phyloP scores from a whole-genome alignment of 2,113 vertebrate genomes.

The Oostethus manadensis region DNA sequence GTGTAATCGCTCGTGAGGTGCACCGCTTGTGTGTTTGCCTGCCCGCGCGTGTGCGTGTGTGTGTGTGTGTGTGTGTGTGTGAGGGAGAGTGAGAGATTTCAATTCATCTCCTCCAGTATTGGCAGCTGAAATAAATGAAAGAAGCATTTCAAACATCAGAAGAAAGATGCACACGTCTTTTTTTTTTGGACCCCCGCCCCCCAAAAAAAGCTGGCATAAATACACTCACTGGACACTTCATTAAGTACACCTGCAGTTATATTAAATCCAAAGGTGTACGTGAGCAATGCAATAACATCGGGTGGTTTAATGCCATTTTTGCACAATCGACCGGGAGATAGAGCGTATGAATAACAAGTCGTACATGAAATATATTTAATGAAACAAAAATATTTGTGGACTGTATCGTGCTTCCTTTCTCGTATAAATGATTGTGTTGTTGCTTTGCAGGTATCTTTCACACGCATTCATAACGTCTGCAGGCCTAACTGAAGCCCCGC shows the following conservation, averaged over 20 bases:
- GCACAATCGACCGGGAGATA: not conserved
- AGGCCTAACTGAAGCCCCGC: slow-evolving; percentile 23
- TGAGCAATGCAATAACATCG: no score
- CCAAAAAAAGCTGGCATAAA: not conserved
- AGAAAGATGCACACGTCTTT: not conserved
- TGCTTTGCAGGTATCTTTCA: slow-evolving; percentile 38
- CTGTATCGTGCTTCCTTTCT: slow-evolving; percentile 8
- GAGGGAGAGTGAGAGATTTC: slow-evolving; percentile 4
- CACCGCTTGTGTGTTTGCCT: slow-evolving; percentile 8
- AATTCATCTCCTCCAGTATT: slow-evolving; percentile 23
- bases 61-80: slow-evolving; percentile 2
- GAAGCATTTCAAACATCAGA: not conserved
- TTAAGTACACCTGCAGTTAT: not conserved
- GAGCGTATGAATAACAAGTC: no score
- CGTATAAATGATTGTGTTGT: slow-evolving; percentile 16
- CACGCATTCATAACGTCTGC: not conserved
- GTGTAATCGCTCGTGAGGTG: slow-evolving; percentile 52
- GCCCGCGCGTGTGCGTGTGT: slow-evolving; percentile 6
- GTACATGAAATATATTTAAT: no score
- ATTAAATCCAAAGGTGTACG: no score
- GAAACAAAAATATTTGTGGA: no score
- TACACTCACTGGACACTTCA: not conserved
- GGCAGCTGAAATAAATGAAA: slow-evolving; percentile 20
- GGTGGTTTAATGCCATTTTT: no score
- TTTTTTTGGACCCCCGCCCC: no score